phyloP scores from a whole-genome alignment of 2,888 invertebrate species.

The Colletes collaris region DNA sequence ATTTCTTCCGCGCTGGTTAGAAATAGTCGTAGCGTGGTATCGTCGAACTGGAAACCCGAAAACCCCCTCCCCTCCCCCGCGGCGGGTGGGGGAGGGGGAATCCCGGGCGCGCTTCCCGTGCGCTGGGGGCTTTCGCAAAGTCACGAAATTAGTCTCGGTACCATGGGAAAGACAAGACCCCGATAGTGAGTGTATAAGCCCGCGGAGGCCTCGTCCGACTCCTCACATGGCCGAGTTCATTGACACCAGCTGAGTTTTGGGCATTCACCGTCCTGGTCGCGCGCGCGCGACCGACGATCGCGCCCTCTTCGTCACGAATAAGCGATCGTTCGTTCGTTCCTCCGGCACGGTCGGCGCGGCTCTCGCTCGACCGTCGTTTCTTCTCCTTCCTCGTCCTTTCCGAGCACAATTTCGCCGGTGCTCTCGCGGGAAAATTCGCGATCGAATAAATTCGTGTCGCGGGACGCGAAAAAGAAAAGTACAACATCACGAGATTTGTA shows the following conservation, averaged over 20 bases:
- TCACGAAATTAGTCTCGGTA: conserved; percentile 82
- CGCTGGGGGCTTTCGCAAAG: conserved; percentile 78
- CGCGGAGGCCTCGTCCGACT: conserved; percentile 74
- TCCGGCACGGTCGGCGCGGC: conserved; percentile 50
- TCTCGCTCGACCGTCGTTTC: conserved; percentile 51
- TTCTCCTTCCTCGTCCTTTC: too few species aligned
- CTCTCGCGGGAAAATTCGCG: conserved; percentile 23
- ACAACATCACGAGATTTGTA: too few species aligned
- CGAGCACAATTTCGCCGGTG: conserved; percentile 36
- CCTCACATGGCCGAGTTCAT: conserved; percentile 82
- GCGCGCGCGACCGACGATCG: conserved; percentile 68
- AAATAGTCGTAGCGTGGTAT: background rate
- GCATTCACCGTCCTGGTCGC: conserved; percentile 79
- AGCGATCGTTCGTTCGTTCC: conserved; percentile 68
- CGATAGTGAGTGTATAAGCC: conserved; percentile 78
- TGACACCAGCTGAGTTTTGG: conserved; percentile 83
- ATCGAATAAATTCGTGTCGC: background rate
- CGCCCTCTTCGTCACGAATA: conserved; percentile 68
- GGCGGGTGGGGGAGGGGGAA: conserved; percentile 24
- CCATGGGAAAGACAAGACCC: conserved; percentile 83
- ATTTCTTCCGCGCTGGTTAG: background rate
- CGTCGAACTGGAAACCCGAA: conserved; percentile 45
- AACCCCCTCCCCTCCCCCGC: conserved; percentile 24
- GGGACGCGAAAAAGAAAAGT: too few species aligned
- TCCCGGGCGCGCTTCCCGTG: conserved; percentile 22